Percentiles rank a stretch among this genome's conserved stretches.
Evolutionary conservation across 92 coral and sea anemone genomes (phyloP).

Genomic region (Epizoanthus stellaris): DNA sequence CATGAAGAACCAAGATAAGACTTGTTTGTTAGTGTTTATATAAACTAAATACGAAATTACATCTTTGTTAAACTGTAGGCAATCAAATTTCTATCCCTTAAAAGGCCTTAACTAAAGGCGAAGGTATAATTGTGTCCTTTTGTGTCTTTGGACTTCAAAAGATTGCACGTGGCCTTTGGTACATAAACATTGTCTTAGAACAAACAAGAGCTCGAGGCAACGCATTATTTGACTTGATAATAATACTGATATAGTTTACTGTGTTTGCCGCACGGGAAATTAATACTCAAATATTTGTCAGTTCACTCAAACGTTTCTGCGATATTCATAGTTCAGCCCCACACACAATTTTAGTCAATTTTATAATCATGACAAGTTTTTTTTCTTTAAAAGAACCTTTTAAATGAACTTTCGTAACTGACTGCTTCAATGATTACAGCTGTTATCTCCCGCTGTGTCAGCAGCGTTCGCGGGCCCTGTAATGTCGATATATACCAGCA

Average conservation of each 20-base stretch:
- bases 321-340: background rate
- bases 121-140: background rate
- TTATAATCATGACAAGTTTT: background rate
- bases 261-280: background rate
- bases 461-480: constrained; percentile 15
- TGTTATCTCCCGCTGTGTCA: constrained; percentile 10
- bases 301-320: background rate
- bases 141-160: background rate
- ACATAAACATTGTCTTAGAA: background rate
- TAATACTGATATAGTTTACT: background rate
- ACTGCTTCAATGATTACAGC: constrained; percentile 24
- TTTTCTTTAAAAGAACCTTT: background rate
- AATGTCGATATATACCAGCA: background rate
- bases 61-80: background rate
- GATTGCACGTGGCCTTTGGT: constrained; percentile 14
- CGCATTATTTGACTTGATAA: background rate
- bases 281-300: background rate
- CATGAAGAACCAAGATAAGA: too few relatives aligned
- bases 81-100: background rate
- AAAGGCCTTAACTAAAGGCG: background rate
- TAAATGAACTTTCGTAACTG: background rate
- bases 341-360: background rate
- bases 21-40: too few relatives aligned
- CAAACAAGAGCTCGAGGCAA: constrained; percentile 17
- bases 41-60: background rate